Conservation (phyloP, 2,113 vertebrate species). For the Chrysemys picta region DNA sequence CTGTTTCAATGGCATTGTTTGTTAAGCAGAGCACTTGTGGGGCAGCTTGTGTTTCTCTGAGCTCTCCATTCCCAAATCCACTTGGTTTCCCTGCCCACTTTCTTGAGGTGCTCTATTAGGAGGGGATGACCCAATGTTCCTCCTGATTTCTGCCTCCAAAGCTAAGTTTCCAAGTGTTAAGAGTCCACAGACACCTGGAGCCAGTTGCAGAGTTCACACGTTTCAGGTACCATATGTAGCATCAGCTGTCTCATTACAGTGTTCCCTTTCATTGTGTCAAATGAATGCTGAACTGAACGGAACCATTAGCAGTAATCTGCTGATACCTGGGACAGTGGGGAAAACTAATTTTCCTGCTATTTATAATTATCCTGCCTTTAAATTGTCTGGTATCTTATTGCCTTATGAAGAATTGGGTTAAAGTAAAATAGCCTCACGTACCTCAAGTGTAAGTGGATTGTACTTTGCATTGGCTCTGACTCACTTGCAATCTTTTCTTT, state of each 20-base stretch:
- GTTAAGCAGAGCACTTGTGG: neutral
- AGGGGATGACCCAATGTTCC: neutral
- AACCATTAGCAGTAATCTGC: neutral
- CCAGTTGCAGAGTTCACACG: neutral
- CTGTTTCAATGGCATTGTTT: neutral
- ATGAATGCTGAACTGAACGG: neutral
- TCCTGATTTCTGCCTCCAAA: neutral
- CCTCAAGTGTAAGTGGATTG: constrained; percentile 39
- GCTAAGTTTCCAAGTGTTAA: neutral
- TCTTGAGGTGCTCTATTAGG: neutral
- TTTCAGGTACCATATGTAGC: neutral
- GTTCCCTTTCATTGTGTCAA: neutral
- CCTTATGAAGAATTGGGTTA: neutral
- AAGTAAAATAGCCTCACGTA: neutral
- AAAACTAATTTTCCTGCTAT: neutral
- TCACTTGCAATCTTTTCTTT: constrained; percentile 69
- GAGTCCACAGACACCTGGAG: fast-evolving
- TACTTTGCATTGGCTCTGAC: constrained; percentile 47
- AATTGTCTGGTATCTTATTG: neutral
- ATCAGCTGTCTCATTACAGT: neutral
- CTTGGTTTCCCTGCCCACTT: neutral
- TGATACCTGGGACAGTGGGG: neutral
- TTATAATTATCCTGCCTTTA: neutral
- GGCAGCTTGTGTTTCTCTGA: neutral
- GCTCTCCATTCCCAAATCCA: neutral